phyloP scores from a whole-genome alignment of 2,888 invertebrate genomes.

The Polyommatus iphigenia region DNA sequence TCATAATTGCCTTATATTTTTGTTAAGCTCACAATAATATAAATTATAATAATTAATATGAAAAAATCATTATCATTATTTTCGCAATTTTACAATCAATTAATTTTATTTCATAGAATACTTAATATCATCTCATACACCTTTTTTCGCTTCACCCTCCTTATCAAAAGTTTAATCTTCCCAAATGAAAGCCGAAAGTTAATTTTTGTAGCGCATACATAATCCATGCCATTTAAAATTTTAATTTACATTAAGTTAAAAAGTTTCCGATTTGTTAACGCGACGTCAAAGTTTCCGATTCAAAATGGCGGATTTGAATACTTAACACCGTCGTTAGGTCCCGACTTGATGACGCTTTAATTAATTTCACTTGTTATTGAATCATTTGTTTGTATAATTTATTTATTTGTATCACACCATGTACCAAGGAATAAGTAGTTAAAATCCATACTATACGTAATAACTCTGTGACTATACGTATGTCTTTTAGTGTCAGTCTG shows the following conservation, averaged over 20 bases:
- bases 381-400: not conserved
- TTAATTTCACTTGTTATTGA: not conserved
- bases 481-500: too few species aligned
- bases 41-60: too few species aligned
- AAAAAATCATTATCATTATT: too few species aligned
- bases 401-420: not conserved
- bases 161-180: conserved; percentile 9
- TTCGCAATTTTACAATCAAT: too few species aligned
- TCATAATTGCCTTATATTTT: too few species aligned
- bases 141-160: not conserved
- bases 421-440: too few species aligned
- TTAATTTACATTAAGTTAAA: conserved; percentile 45
- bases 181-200: conserved; percentile 22
- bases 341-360: not conserved
- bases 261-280: conserved; percentile 46
- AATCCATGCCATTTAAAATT: conserved; percentile 39
- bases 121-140: not conserved
- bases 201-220: conserved; percentile 28
- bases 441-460: too few species aligned
- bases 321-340: conserved; percentile 4
- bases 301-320: conserved; percentile 43
- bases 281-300: conserved; percentile 43
- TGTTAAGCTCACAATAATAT: not conserved
- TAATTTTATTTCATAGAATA: too few species aligned
- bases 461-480: too few species aligned